A percentile compares a stretch with the other conserved stretches of the same genome.
phyloP scores from a whole-genome alignment of 2,113 vertebrate species.

The Psettodes erumei region DNA sequence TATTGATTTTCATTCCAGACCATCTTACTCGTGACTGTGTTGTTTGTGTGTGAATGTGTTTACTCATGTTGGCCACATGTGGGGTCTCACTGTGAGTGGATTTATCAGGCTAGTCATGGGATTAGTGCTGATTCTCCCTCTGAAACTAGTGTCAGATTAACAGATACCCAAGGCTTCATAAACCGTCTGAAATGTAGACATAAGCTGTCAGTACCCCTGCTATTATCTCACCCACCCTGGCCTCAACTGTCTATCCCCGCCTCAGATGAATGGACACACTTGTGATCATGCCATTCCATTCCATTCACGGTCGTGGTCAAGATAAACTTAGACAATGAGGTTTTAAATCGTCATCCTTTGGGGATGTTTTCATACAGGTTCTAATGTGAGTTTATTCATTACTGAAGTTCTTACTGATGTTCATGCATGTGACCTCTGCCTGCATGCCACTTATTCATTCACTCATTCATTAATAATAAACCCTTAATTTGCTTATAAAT shows the following conservation, averaged over 20 bases:
- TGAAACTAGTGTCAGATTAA: constrained; percentile 85
- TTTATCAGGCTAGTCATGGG: constrained; percentile 82
- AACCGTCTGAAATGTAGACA: constrained; percentile 82
- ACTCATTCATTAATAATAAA: background rate
- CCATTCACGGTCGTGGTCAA: background rate
- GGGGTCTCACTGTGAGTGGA: constrained; percentile 73
- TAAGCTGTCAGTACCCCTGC: constrained; percentile 65
- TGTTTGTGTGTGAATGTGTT: constrained; percentile 57
- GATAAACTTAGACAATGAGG: background rate
- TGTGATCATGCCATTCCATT: constrained; percentile 24
- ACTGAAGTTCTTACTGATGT: background rate
- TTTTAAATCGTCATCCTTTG: background rate
- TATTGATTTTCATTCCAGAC: constrained; percentile 67
- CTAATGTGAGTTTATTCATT: background rate
- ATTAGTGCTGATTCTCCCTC: constrained; percentile 81
- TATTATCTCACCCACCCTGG: constrained; percentile 61
- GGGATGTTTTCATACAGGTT: background rate
- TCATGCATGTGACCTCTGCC: background rate
- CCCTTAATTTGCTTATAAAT: background rate
- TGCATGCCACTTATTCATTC: background rate
- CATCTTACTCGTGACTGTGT: constrained; percentile 3
- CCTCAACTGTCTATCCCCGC: constrained; percentile 17
- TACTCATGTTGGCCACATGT: constrained; percentile 48
- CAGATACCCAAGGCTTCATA: constrained; percentile 76
- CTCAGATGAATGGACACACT: constrained; percentile 35